Evolutionary conservation across 2,797 vertebrate genomes (phyloP).

Genomic region (Sebastes steindachneri): DNA sequence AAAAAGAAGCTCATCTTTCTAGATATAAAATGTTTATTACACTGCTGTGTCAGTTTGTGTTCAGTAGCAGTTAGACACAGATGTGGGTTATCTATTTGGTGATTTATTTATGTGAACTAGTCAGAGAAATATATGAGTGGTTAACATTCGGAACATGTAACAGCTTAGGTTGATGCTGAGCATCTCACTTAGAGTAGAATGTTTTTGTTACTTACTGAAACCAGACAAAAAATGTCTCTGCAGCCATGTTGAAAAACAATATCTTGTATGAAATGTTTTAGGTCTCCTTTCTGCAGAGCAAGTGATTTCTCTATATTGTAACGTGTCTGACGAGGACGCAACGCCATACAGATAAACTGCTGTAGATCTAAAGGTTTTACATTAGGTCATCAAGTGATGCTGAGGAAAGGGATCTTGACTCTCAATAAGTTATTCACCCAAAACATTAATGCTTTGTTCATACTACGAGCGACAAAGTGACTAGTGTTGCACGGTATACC

Average conservation of each 20-base stretch:
- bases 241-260: conserved; percentile 50
- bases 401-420: conserved; percentile 25
- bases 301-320: conserved; percentile 45
- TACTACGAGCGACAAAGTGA: neutral
- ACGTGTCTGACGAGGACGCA: conserved; percentile 48
- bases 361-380: conserved; percentile 40
- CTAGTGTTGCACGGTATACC: too few relatives aligned
- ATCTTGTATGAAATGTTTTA: conserved; percentile 52
- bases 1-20: conserved; percentile 66
- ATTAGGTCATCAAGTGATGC: conserved; percentile 10
- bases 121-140: conserved; percentile 72
- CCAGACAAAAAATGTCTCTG: conserved; percentile 48
- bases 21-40: conserved; percentile 75
- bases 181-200: conserved; percentile 71
- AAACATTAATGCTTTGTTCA: conserved; percentile 14
- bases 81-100: conserved; percentile 77
- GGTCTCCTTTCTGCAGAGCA: conserved; percentile 52
- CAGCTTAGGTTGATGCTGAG: conserved; percentile 76
- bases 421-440: conserved; percentile 39
- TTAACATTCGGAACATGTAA: conserved; percentile 68
- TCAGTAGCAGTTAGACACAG: conserved; percentile 82
- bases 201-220: conserved; percentile 63
- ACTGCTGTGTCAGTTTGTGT: conserved; percentile 81
- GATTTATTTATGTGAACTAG: conserved; percentile 82
- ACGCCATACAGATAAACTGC: conserved; percentile 43